Base-by-base conservation (phyloP, 2,888 invertebrate species). In the Phortica magna region DNA sequence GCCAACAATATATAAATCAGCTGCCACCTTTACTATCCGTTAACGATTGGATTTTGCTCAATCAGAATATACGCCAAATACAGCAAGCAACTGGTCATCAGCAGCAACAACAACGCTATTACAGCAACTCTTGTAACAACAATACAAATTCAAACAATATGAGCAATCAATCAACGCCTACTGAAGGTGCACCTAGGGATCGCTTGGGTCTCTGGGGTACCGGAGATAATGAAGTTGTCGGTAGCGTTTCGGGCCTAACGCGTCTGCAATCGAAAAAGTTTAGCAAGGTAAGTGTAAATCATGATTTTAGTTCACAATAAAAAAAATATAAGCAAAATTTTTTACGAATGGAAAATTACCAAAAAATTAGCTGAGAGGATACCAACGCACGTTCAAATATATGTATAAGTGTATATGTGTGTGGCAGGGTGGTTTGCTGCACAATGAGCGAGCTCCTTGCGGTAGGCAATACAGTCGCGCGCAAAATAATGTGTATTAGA, bases 171-270 rank as follows among this genome's bases (percentile, higher is more conserved):
- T 42, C 68, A 39, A 79, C 78, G 48, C 64, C 53, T 19, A 79
- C 76, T 31, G 79, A 80, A 59, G 80, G 79, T 79, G 76, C 65
- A 22, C 78, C 84, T 3, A 87, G 91, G 42, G 92, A 92, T 83
- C 90, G 91, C 75, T 76, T 91, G 31, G 91, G 91, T 17, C 76
- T 89, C 2, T 90, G 91, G 89, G 90, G 90, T 57, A 80, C 83
- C 22, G 90, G 89, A 22, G 92, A 92, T 77, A 88, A 83, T 42
- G 91, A 91, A 78, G 82, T 89, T 5, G 80, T 88, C 22, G 91
- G 91, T 71, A 88, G 77, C 48, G 68, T 92, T 22, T 88, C 89
- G 4, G 92, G 92, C 57, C 74, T 91, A 57, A 85, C 88, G 48
- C 90, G 91, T n/a, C 73, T 92, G 73, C 68, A 80, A 7, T 83